Conservation (phyloP, 92 coral and sea anemone genomes). For the Nematostella vectensis region DNA sequence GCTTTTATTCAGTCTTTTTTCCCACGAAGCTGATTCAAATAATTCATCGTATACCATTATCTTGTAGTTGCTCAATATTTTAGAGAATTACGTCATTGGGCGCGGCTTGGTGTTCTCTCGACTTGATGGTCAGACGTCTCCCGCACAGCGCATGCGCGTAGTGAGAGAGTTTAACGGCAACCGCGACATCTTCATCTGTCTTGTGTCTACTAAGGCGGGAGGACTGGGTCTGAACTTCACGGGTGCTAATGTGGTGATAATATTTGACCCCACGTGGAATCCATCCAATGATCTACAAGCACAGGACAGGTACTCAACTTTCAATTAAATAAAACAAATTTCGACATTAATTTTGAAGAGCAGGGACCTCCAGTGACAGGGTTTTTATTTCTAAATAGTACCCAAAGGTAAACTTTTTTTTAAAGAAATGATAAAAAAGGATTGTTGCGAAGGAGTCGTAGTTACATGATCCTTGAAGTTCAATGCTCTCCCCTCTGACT, state of each 20-base stretch:
- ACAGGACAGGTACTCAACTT: constrained; percentile 85
- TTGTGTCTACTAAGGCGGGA: constrained; percentile 88
- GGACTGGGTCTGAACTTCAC: constrained; percentile 91
- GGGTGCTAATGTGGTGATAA: constrained; percentile 91
- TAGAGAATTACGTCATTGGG: constrained; percentile 78
- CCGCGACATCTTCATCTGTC: constrained; percentile 63
- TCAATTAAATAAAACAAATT: too few species aligned
- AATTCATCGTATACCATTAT: too few species aligned
- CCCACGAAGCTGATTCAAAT: too few species aligned
- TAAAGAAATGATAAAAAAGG: too few species aligned
- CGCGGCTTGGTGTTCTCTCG: constrained; percentile 81
- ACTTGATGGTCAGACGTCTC: constrained; percentile 80
- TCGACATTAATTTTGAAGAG: too few species aligned
- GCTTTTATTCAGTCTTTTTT: too few species aligned
- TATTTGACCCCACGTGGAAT: constrained; percentile 97
- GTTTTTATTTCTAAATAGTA: neutral
- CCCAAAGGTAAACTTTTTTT: too few species aligned
- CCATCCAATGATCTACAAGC: constrained; percentile 94
- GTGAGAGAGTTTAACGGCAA: constrained; percentile 85
- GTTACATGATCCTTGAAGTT: too few species aligned
- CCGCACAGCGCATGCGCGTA: constrained; percentile 61
- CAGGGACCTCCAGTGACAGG: too few species aligned
- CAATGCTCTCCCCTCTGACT: too few species aligned
- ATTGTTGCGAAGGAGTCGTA: too few species aligned
- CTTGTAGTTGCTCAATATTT: constrained; percentile 65